phyloP scores from a whole-genome alignment of 2,113 vertebrate species.

The Leptobrachium ailaonicum region DNA sequence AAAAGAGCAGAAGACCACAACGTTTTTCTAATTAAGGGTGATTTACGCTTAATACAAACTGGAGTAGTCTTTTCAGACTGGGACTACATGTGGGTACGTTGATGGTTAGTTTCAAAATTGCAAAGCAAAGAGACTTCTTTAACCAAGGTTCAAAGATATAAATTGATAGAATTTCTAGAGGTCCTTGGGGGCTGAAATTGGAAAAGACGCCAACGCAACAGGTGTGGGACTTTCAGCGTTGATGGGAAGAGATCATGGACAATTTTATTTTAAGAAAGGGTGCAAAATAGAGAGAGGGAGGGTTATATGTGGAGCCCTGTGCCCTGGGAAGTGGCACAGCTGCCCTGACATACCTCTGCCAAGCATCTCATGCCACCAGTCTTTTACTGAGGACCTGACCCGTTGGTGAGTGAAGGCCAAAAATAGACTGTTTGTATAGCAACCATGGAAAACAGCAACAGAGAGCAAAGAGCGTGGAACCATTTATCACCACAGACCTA shows the following conservation, averaged over 20 bases:
- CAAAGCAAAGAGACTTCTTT: too few relatives aligned
- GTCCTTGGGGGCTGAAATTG: neutral
- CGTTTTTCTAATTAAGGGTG: too few relatives aligned
- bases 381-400: conserved; percentile 14
- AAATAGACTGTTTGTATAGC: conserved; percentile 36
- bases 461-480: conserved; percentile 7
- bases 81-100: too few relatives aligned
- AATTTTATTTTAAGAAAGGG: conserved; percentile 16
- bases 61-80: too few relatives aligned
- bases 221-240: conserved; percentile 8
- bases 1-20: too few relatives aligned
- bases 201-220: conserved; percentile 8
- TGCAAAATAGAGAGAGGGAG: conserved; percentile 6
- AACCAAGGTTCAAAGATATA: too few relatives aligned
- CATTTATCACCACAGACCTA: conserved; percentile 17
- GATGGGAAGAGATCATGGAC: conserved; percentile 20
- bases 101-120: too few relatives aligned
- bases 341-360: conserved; percentile 24
- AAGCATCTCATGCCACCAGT: conserved; percentile 11
- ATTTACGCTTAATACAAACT: too few relatives aligned
- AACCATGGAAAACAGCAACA: conserved; percentile 39
- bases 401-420: neutral
- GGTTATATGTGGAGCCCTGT: neutral
- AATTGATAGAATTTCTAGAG: neutral
- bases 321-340: conserved; percentile 7